Base-by-base conservation (phyloP, 2,113 vertebrate species). In the Rhombomys opimus region DNA sequence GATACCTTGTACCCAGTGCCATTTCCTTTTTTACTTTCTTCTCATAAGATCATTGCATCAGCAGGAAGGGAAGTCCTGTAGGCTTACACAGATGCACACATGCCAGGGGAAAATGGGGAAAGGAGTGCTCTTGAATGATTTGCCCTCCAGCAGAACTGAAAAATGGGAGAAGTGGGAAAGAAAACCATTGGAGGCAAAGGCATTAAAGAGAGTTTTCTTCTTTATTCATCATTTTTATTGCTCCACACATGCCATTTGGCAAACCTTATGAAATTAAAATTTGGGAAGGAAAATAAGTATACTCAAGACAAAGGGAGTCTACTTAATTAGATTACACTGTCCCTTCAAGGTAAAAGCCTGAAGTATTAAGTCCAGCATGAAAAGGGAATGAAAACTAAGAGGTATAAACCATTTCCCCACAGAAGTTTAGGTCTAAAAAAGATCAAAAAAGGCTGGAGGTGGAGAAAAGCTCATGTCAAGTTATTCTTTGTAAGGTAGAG, bases 201-300 rank as follows among this genome's bases (percentile, higher is more conserved):
- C 54, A 76, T 52, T 84, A 85, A 88, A 38, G 52, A 57, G 41
- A 87, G 8, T 38, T 78, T 95, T 41, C 88, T 93, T 57, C 93
- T 90, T 85, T 76, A 80, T 84, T 94, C 54, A 61, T 57, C 73
- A 41, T 59, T 91, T 70, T 92, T 73, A 81, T 92, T 94, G 65
- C 11, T 30, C 73, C 89, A 87, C n/a, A 72, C 4, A 22, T 12
- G 25, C 7, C 50, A 38, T 91, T 92, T 63, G 82, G 23, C 72
- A 96, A 77, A 86, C n/a, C 7, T 95, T 61, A 77, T 27, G 25
- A 93, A 94, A 90, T 81, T 85, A 92, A 96, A 97, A 95, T 77
- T 88, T 35, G 73, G 93, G 59, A 87, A n/a, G n/a, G 41, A 92
- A 95, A 57, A 15, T 84, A 95, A 77, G 18, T 67, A 80, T 20